Percentiles rank a stretch among this genome's conserved stretches.
Conservation (phyloP, 2,113 vertebrate species). For the Patagioenas fasciata region DNA sequence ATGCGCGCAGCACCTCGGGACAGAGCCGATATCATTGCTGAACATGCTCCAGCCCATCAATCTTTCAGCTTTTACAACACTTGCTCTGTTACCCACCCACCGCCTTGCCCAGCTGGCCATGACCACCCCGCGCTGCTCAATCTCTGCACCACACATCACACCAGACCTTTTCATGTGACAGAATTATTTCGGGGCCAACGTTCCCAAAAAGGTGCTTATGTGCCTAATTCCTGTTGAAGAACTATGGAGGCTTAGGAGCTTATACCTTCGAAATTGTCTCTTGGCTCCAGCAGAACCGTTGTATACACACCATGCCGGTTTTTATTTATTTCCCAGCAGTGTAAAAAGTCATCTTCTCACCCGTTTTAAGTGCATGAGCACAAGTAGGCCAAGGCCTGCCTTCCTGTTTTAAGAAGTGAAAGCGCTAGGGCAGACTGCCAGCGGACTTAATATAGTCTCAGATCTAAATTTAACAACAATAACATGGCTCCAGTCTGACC, state of each 20-base stretch:
- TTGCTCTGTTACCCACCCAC: not conserved
- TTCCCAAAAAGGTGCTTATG: not conserved
- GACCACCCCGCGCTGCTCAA: not conserved
- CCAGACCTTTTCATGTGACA: not conserved
- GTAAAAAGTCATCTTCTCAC: constrained; percentile 57
- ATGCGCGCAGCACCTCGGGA: not conserved
- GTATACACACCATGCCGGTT: not conserved
- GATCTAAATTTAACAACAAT: constrained; percentile 86
- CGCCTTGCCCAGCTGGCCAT: not conserved
- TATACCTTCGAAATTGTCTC: not conserved
- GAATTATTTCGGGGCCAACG: not conserved
- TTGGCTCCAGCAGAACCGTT: not conserved
- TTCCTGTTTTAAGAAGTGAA: constrained; percentile 86
- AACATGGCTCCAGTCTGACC: constrained; percentile 79
- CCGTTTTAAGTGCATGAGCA: constrained; percentile 35
- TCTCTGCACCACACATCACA: not conserved
- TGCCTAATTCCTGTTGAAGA: not conserved
- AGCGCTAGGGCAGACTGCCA: constrained; percentile 73
- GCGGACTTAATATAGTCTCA: constrained; percentile 79
- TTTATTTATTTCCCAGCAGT: constrained; percentile 20
- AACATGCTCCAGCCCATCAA: not conserved
- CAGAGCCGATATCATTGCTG: not conserved
- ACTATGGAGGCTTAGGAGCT: not conserved
- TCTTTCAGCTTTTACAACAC: not conserved
- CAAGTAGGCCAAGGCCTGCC: constrained; percentile 75